Conservation (phyloP, 2,888 invertebrate species). For the Idaea biselata region DNA sequence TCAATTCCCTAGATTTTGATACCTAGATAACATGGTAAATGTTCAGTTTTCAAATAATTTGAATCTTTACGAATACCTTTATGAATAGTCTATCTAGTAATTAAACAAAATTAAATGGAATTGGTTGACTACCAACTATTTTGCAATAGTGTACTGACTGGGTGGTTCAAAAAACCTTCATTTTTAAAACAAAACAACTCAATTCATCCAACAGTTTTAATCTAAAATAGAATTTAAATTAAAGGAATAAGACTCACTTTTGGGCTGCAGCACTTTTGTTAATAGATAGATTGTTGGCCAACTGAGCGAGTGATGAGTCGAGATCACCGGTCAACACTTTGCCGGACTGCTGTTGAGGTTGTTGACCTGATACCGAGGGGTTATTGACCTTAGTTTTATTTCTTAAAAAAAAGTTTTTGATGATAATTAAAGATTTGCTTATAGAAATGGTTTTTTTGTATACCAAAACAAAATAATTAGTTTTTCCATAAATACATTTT, state of each 20-base stretch:
- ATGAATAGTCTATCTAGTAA: too few relatives aligned
- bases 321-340: slow-evolving; percentile 95
- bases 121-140: too few relatives aligned
- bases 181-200: slow-evolving; percentile 16
- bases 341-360: slow-evolving; percentile 70
- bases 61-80: too few relatives aligned
- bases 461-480: too few relatives aligned
- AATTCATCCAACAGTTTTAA: slow-evolving; percentile 21
- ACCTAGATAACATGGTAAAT: too few relatives aligned
- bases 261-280: slow-evolving; percentile 86
- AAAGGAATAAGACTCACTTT: slow-evolving; percentile 81
- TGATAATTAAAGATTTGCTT: not conserved
- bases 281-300: slow-evolving; percentile 95
- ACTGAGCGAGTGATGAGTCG: slow-evolving; percentile 94
- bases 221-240: slow-evolving; percentile 7
- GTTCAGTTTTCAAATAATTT: too few relatives aligned
- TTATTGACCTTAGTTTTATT: slow-evolving; percentile 19
- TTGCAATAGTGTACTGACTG: too few relatives aligned
- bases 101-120: too few relatives aligned
- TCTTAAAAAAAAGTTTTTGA: slow-evolving; percentile 10
- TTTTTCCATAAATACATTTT: too few relatives aligned
- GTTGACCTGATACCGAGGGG: slow-evolving; percentile 52
- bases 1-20: too few relatives aligned
- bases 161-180: too few relatives aligned
- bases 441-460: not conserved